Percentiles rank a stretch among this genome's conserved stretches.
Conservation (phyloP, 37 sponge, comb jelly and placozoan genomes). For the Agelas oroides region DNA sequence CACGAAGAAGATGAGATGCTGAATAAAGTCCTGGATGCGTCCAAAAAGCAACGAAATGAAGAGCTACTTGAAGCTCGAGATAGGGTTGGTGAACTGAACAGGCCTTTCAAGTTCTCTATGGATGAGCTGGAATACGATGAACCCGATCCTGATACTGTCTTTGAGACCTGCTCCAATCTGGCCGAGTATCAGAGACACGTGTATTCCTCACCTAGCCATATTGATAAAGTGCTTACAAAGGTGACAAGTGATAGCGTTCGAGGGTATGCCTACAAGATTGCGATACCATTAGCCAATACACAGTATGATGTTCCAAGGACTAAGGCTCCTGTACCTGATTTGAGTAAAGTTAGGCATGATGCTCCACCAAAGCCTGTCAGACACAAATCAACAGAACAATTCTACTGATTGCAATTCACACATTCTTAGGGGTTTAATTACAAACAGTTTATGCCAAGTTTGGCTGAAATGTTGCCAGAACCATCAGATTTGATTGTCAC, state of each 20-base stretch:
- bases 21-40: constrained; percentile 22
- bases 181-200: constrained; percentile 17
- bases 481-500: too few relatives aligned
- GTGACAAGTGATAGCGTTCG: constrained; percentile 48
- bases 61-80: background rate
- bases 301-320: constrained; percentile 63
- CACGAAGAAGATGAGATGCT: constrained; percentile 49
- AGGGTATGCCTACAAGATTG: constrained; percentile 71
- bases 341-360: constrained; percentile 38
- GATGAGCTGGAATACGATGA: constrained; percentile 46
- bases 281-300: constrained; percentile 44
- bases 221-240: constrained; percentile 54
- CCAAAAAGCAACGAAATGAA: constrained; percentile 27
- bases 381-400: constrained; percentile 21
- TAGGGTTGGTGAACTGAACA: constrained; percentile 1
- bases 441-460: too few relatives aligned
- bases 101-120: constrained; percentile 11
- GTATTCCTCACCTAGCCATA: constrained; percentile 1
- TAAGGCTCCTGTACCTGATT: constrained; percentile 52
- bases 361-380: constrained; percentile 68
- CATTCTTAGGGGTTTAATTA: background rate
- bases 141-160: background rate
- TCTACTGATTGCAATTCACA: background rate
- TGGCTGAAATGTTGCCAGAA: too few relatives aligned
- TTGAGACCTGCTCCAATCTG: constrained; percentile 39